phyloP scores from a whole-genome alignment of 1,140 invertebrate genomes.

The Papilio glaucus region DNA sequence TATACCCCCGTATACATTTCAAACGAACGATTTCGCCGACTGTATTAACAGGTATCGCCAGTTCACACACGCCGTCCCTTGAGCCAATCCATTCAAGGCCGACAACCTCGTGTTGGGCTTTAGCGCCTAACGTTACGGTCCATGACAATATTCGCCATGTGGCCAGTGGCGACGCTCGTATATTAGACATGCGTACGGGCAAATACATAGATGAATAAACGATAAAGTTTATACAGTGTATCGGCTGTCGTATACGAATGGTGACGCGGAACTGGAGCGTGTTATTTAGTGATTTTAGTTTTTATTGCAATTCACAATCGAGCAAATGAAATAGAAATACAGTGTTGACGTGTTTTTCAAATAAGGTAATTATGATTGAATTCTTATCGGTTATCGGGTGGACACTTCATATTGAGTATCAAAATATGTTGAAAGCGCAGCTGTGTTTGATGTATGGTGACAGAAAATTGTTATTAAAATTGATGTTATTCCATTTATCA shows the following conservation, averaged over 20 bases:
- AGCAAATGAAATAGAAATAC: conserved; percentile 2
- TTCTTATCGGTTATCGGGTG: conserved; percentile 34
- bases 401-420: conserved; percentile 3
- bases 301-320: conserved; percentile 12
- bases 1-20: conserved; percentile 14
- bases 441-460: conserved; percentile 15
- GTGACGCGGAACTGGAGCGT: conserved; percentile 11
- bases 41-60: conserved; percentile 40
- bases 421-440: neutral
- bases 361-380: conserved; percentile 12
- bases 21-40: conserved; percentile 33
- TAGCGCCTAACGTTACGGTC: conserved; percentile 45
- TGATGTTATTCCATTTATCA: conserved; percentile 1
- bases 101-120: conserved; percentile 56
- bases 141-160: conserved; percentile 74
- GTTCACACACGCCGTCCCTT: conserved; percentile 12
- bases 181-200: conserved; percentile 41
- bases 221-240: conserved; percentile 37
- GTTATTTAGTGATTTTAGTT: conserved; percentile 18
- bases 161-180: conserved; percentile 54
- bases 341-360: conserved; percentile 16
- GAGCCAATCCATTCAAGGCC: conserved; percentile 57
- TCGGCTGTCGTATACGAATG: neutral
- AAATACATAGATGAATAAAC: conserved; percentile 47
- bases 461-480: conserved; percentile 11